Evolutionary conservation across 2,888 invertebrate genomes (phyloP).

Genomic region (Ennomos fuscantarius): DNA sequence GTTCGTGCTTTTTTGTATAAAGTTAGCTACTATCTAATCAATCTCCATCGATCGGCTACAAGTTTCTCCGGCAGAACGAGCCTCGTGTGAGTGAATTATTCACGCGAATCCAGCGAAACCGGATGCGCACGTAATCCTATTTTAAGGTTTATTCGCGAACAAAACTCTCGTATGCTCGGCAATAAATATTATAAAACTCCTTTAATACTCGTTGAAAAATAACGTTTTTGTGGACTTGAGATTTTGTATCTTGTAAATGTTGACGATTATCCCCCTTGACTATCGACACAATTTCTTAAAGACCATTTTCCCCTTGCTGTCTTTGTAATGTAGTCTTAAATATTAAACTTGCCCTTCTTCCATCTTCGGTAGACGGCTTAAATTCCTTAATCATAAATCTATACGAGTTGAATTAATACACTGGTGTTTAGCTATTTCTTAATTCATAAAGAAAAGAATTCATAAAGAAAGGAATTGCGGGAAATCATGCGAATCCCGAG

Average conservation of each 20-base stretch:
- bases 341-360: no score
- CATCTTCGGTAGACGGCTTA: no score
- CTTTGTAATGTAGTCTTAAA: no score
- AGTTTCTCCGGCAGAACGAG: slow-evolving; percentile 66
- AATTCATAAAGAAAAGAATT: no score
- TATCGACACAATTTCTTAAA: slow-evolving; percentile 11
- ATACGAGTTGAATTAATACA: no score
- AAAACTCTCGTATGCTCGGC: slow-evolving; percentile 44
- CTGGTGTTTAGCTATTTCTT: no score
- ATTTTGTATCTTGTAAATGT: background rate
- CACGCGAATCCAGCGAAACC: slow-evolving; percentile 61
- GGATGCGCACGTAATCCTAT: slow-evolving; percentile 68
- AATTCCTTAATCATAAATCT: no score
- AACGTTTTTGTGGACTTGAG: background rate
- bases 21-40: slow-evolving; percentile 18
- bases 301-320: no score
- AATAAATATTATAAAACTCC: slow-evolving; percentile 52
- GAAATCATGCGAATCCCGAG: no score
- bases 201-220: background rate
- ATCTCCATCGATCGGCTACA: slow-evolving; percentile 69
- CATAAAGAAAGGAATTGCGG: no score
- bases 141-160: slow-evolving; percentile 60
- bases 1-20: slow-evolving; percentile 29
- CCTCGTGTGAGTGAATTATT: slow-evolving; percentile 71
- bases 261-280: background rate